phyloP scores from a whole-genome alignment of 2,888 invertebrate species.

The Lepidocyrtinus sp. region DNA sequence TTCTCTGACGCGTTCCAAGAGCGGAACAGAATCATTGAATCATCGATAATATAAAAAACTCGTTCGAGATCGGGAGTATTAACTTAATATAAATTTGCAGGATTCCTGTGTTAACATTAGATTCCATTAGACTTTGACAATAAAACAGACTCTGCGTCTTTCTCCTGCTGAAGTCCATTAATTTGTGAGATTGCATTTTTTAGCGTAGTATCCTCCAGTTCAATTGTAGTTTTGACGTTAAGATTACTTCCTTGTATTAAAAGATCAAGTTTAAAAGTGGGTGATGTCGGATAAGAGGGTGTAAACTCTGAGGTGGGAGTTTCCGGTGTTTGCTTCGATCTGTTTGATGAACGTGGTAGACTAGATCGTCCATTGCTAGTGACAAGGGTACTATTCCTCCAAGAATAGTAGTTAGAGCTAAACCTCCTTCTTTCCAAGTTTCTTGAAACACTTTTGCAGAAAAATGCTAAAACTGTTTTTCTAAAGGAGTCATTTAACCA shows the following conservation, averaged over 20 bases:
- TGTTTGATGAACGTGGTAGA: too few species aligned
- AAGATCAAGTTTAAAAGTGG: not conserved
- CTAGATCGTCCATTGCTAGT: constrained; percentile 25
- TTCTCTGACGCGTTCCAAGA: constrained; percentile 48
- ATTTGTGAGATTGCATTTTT: not conserved
- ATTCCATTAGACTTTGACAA: not conserved
- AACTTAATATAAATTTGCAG: not conserved
- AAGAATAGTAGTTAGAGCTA: constrained; percentile 27
- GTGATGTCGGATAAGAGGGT: constrained; percentile 2
- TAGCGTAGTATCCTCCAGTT: not conserved
- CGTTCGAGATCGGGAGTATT: not conserved
- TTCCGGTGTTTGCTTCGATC: not conserved
- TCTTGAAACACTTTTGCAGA: constrained; percentile 22
- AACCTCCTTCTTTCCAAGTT: constrained; percentile 20
- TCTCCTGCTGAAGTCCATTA: not conserved
- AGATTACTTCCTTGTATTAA: too few species aligned
- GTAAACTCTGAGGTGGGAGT: not conserved
- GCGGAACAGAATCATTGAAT: constrained; percentile 34
- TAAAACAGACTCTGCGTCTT: not conserved
- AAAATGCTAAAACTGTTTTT: constrained; percentile 27
- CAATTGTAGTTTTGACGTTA: not conserved
- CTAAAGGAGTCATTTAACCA: constrained; percentile 71
- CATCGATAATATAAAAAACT: not conserved
- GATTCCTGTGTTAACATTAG: not conserved
- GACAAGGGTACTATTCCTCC: constrained; percentile 33